phyloP scores from a whole-genome alignment of 2,888 invertebrate genomes.

The Vanessa cardui region DNA sequence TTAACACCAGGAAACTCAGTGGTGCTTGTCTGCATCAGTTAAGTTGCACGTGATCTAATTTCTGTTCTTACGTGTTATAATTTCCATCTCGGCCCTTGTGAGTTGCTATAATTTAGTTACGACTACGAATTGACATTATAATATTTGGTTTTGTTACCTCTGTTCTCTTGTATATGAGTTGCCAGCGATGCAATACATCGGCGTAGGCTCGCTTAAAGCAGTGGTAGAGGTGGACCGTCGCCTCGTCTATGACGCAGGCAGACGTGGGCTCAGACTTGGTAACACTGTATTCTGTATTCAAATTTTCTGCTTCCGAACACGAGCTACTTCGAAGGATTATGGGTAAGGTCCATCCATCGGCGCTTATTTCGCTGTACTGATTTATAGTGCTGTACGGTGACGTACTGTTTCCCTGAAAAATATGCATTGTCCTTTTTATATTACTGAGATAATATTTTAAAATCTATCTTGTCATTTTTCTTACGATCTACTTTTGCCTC shows the following conservation, averaged over 20 bases:
- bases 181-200: conserved; percentile 94
- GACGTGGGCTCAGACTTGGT: conserved; percentile 65
- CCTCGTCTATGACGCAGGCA: conserved; percentile 71
- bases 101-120: no score
- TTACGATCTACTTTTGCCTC: no score
- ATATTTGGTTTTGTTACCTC: conserved; percentile 73
- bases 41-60: no score
- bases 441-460: not conserved
- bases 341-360: conserved; percentile 90
- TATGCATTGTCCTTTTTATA: not conserved
- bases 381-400: conserved; percentile 96
- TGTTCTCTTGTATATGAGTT: conserved; percentile 89
- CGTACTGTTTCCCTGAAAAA: conserved; percentile 83
- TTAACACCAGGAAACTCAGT: no score
- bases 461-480: not conserved
- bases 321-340: conserved; percentile 91
- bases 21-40: no score
- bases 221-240: conserved; percentile 86
- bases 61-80: no score
- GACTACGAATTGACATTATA: no score
- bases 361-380: conserved; percentile 86
- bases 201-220: conserved; percentile 94
- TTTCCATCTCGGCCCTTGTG: not conserved
- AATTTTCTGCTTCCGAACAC: conserved; percentile 93
- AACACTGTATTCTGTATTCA: conserved; percentile 66